Evolutionary conservation across 2,113 vertebrate genomes (phyloP).

Genomic region (Cephalopholis sonnerati): DNA sequence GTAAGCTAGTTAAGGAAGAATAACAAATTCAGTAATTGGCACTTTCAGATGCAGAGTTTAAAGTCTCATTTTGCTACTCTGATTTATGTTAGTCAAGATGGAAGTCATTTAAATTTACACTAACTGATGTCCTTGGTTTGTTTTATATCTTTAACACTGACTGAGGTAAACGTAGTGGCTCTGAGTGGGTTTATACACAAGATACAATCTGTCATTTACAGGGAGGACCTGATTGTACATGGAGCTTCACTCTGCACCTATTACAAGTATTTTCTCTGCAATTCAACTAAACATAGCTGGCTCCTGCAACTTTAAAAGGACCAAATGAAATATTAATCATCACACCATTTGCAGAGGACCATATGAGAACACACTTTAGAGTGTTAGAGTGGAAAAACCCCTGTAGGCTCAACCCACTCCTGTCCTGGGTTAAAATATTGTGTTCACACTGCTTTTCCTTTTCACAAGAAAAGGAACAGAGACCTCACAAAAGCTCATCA

Average conservation of each 20-base stretch:
- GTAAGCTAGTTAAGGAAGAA: constrained; percentile 14
- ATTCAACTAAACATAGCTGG: constrained; percentile 61
- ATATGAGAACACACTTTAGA: constrained; percentile 74
- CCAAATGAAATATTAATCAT: constrained; percentile 83
- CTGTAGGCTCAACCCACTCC: constrained; percentile 64
- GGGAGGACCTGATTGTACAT: neutral
- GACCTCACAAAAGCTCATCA: constrained; percentile 14
- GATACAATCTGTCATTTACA: constrained; percentile 30
- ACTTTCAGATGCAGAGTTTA: constrained; percentile 16
- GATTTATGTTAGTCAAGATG: neutral
- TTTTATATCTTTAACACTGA: neutral
- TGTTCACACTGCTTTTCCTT: constrained; percentile 53
- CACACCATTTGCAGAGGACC: constrained; percentile 76
- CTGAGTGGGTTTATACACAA: constrained; percentile 3
- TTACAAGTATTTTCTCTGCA: constrained; percentile 33
- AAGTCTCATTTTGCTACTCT: neutral
- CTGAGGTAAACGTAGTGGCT: neutral
- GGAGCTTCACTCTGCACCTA: constrained; percentile 58
- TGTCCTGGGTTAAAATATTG: constrained; percentile 46
- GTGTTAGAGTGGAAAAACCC: constrained; percentile 68
- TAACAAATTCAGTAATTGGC: constrained; percentile 25
- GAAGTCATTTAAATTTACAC: neutral
- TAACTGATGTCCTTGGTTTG: neutral
- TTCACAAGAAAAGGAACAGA: constrained; percentile 46
- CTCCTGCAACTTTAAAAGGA: constrained; percentile 70